Evolutionary conservation across 2,797 vertebrate species (phyloP), one percentile per base, ranked within the genome.

Genomic region (Lacerta agilis): DNA sequence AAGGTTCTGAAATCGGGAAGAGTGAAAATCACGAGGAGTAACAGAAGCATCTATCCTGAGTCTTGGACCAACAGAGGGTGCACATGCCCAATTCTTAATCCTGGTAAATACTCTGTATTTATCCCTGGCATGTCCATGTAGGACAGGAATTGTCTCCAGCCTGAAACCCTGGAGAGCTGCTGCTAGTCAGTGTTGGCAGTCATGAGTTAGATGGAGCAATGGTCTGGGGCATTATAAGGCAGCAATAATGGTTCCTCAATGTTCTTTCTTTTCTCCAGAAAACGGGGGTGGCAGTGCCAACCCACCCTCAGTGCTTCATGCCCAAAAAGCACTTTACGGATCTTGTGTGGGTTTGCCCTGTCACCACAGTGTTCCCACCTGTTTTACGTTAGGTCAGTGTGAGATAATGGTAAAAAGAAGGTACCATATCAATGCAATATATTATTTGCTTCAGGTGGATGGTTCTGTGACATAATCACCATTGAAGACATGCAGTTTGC

Each of bases 1-100:
- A 98, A 99, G 90, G 96, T 98, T 81, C 95, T 98, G 69, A 97
- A 96, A 80, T 97, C 97, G 0, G 96, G 97, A 49, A 96, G 95
- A 89, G 96, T 97, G 87, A 91, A 96, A 7, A 97, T 98, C 58
- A 88, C 93, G 38, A 93, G 96, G 81, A 98, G 96, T 79, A 98
- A 97, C 85, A 94, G 97, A 94, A 98, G 95, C 78, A 96, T 98
- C 86, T 99, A 97, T 91, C 98, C 98, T 8, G 95, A 98, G 92
- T 98, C 98, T 87, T 99, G 98, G 98, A 99, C 98, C 90, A 98
- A 97, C 91, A 97, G 97, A 0, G 98, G 98, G 55, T 99, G 98
- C 91, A 98, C 98, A 83, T 99, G 98, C 92, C 98, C 98, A 7
- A 96, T 99, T 88, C 96, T 98, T 41, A 98, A 98, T 94, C 98